Evolutionary conservation across 1,140 invertebrate genomes (phyloP).

Genomic region (Cherax destructor): DNA sequence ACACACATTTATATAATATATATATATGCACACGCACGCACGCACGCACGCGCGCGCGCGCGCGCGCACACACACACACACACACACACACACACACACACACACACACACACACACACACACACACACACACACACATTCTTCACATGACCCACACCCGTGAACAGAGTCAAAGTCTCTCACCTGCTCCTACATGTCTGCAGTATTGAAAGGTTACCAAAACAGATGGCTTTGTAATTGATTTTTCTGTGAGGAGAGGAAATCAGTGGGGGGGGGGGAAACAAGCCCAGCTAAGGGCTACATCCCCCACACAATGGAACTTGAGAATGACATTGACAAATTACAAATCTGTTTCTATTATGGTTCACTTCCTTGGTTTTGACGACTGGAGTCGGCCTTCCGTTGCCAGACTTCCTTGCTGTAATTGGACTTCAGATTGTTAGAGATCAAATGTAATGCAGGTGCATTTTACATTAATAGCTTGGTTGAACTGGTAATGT

Average conservation of each 20-base stretch:
- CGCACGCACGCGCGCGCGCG: too few relatives aligned
- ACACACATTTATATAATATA: too few relatives aligned
- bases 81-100: background rate
- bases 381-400: conserved; percentile 5
- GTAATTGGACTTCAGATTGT: conserved; percentile 20
- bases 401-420: conserved; percentile 37
- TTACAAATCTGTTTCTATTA: conserved; percentile 35
- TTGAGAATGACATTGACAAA: conserved; percentile 45
- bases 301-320: conserved; percentile 15
- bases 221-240: background rate
- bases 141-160: background rate
- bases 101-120: conserved; percentile 9
- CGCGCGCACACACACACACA: conserved; percentile 13
- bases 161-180: background rate
- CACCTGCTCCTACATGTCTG: background rate
- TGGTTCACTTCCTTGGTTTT: conserved; percentile 34
- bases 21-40: too few relatives aligned
- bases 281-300: conserved; percentile 19
- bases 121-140: background rate
- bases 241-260: conserved; percentile 5
- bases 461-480: too few relatives aligned
- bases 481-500: too few relatives aligned
- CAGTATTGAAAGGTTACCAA: conserved; percentile 2
- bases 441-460: background rate
- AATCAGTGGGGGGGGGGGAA: conserved; percentile 1